Percentiles rank a stretch among this genome's conserved stretches.
Conservation (phyloP, 1,140 invertebrate genomes). For the Ceratina calcarata region DNA sequence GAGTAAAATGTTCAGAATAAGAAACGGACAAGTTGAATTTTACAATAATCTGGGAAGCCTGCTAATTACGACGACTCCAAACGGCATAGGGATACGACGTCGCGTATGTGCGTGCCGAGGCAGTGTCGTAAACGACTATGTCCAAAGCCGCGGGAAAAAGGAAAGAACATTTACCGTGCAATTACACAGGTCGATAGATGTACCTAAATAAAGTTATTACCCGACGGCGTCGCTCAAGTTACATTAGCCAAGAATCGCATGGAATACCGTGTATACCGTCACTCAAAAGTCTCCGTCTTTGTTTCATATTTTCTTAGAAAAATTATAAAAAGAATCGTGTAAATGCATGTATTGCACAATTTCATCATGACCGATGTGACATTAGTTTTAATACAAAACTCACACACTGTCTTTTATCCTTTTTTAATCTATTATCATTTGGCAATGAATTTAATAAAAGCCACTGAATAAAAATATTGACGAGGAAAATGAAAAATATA, state of each 20-base stretch:
- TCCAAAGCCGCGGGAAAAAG: conserved; percentile 48
- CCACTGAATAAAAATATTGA: too few species aligned
- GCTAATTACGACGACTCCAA: conserved; percentile 50
- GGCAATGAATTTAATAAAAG: neutral
- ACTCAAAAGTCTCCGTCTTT: too few species aligned
- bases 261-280: conserved; percentile 31
- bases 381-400: too few species aligned
- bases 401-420: too few species aligned
- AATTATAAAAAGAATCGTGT: too few species aligned
- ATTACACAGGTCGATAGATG: conserved; percentile 67
- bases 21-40: neutral
- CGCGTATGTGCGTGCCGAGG: conserved; percentile 1
- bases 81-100: conserved; percentile 9
- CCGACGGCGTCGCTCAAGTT: conserved; percentile 62
- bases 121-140: conserved; percentile 65
- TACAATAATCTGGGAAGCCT: neutral
- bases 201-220: conserved; percentile 72
- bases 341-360: too few species aligned
- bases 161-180: conserved; percentile 55
- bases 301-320: too few species aligned
- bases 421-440: neutral
- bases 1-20: too few species aligned
- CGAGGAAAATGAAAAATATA: too few species aligned
- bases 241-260: conserved; percentile 56
- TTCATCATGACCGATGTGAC: too few species aligned